These are phyloP conservation scores for Parauchenoglanis ngamensis DNA, from an alignment of 2,797 vertebrate genomes.

Conservation along the genomic window DNA sequence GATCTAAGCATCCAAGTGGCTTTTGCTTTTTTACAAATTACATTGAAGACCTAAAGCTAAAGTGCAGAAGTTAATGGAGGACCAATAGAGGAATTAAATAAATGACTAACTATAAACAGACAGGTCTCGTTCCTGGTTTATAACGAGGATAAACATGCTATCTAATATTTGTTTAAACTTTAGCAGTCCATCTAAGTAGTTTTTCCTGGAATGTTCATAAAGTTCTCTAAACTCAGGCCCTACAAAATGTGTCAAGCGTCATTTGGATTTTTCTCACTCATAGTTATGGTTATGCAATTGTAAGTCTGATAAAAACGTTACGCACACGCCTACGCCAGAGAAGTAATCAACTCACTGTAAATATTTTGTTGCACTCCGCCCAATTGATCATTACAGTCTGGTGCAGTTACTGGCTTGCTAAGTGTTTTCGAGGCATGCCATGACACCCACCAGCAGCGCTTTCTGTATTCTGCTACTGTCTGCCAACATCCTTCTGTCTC, in stretches of 20 bases:
- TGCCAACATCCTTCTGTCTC: constrained; percentile 20
- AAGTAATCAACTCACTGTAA: constrained; percentile 2
- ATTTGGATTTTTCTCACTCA: constrained; percentile 7
- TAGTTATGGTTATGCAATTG: background rate
- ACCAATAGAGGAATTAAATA: constrained; percentile 1
- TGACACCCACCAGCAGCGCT: constrained; percentile 12
- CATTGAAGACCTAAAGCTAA: background rate
- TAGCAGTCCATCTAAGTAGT: constrained; percentile 48
- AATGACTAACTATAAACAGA: constrained; percentile 31
- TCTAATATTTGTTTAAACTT: constrained; percentile 41
- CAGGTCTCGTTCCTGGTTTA: constrained; percentile 23
- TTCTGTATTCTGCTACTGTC: constrained; percentile 21
- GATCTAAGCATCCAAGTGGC: background rate
- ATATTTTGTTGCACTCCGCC: constrained; percentile 17
- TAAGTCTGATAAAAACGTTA: background rate
- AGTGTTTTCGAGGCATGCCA: constrained; percentile 68
- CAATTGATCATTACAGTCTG: constrained; percentile 71
- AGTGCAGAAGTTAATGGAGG: constrained; percentile 20
- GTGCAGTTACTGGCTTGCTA: constrained; percentile 69
- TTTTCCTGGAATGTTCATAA: constrained; percentile 65
- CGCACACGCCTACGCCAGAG: constrained; percentile 37
- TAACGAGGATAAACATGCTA: constrained; percentile 30
- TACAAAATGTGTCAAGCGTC: background rate
- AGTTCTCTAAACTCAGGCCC: constrained; percentile 63
- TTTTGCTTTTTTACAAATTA: background rate